A percentile compares a stretch with the other conserved stretches of the same genome.
phyloP scores from a whole-genome alignment of 2,888 invertebrate genomes.

The Monoplex corrugatus region DNA sequence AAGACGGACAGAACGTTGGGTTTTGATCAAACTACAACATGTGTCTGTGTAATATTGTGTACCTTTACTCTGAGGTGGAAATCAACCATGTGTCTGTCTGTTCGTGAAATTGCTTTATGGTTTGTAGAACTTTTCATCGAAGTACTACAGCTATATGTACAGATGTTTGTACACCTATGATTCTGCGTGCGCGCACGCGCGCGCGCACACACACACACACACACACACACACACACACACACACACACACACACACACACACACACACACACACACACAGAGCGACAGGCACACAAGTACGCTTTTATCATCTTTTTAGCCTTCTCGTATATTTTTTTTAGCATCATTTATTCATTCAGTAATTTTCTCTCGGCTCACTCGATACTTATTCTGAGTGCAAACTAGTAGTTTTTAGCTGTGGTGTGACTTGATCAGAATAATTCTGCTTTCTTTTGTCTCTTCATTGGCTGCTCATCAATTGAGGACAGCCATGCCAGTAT shows the following conservation, averaged over 20 bases:
- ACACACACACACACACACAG: constrained; percentile 18
- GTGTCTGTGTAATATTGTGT: no score
- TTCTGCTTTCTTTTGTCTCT: neutral
- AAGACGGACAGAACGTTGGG: no score
- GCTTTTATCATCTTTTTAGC: no score
- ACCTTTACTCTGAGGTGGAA: no score
- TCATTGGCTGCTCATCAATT: constrained; percentile 22
- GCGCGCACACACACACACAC: neutral
- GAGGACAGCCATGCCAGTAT: neutral
- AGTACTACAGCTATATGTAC: neutral
- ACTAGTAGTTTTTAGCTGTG: neutral
- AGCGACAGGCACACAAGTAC: no score
- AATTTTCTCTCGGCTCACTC: neutral
- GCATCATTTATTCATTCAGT: neutral
- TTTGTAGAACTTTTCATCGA: no score
- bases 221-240: neutral
- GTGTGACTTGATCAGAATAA: neutral
- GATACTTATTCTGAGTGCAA: neutral
- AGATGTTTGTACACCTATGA: neutral
- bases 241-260: constrained; percentile 12
- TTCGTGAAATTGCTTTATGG: no score
- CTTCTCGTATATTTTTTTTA: neutral
- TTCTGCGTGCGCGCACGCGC: neutral
- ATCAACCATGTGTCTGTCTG: no score
- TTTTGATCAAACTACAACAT: no score